Evolutionary conservation across 2,888 invertebrate genomes (phyloP), one percentile per base, ranked within the genome.

Genomic region (Hirtodrosophila duncani): DNA sequence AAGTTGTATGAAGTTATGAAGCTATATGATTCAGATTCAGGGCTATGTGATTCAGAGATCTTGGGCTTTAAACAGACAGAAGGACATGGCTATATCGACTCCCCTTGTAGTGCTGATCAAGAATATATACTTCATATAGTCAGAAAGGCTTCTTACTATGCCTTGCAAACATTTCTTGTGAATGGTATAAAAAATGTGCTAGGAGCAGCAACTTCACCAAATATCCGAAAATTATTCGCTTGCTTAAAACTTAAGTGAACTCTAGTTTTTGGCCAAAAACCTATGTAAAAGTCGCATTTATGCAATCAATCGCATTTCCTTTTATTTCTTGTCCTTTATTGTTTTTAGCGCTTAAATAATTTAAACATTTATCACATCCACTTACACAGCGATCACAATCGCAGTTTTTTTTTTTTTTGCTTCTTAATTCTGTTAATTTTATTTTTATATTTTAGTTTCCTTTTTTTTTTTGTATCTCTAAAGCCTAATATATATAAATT

Each of bases 281-380:
- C 60, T 55, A 63, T 68, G 66, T 70, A 68, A 75, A 77, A 78
- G 37, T 75, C 70, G 64, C 60, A 66, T 44, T 31, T 14, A 66
- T 63, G 72, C 38, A 36, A 27, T 38, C 72, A 48, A 64, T 65
- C 59, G 65, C 58, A 55, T 66, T 45, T 11, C 53, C 55, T 58
- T 49, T 57, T 44, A 59, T 60, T 53, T 59, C 48, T 41, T 36
- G 59, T 60, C 53, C 55, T 67, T 65, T 69, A 56, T 57, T 49
- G 49, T 61, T 61, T 62, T 59, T 53, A n/a, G 77, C 64, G 79
- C 79, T 75, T 75, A 75, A 75, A 75, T 75, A 81, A 67, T 71
- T 82, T 77, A 77, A 83, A 85, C 85, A 84, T 83, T 80, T 84
- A 85, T 84, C 83, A 85, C 85, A 85, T 85, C 81, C 81, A 84